These are phyloP conservation scores for Nephrotoma guestfalica DNA, from an alignment of 2,888 invertebrate species.

Conservation along the genomic window DNA sequence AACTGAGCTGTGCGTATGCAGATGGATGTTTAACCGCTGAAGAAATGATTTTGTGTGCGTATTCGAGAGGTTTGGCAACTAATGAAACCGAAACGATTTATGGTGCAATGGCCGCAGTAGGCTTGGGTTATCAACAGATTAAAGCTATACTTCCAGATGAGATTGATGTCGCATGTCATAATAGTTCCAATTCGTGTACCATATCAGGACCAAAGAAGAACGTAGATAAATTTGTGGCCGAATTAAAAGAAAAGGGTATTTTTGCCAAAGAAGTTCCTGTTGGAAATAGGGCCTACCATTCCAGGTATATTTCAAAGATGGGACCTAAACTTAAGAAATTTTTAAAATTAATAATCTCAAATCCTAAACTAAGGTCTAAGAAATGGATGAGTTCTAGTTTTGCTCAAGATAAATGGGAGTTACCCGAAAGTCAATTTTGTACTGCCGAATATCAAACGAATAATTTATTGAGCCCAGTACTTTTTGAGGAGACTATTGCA, in stretches of 20 bases:
- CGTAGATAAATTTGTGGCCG: constrained; percentile 48
- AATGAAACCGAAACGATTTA: constrained; percentile 50
- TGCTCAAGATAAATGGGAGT: constrained; percentile 54
- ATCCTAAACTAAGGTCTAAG: constrained; percentile 48
- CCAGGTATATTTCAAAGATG: constrained; percentile 58
- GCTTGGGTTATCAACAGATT: constrained; percentile 43
- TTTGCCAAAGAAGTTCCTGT: constrained; percentile 75
- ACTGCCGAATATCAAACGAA: constrained; percentile 84
- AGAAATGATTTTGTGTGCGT: constrained; percentile 72
- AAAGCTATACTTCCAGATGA: constrained; percentile 49
- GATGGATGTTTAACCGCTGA: constrained; percentile 82
- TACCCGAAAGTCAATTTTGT: constrained; percentile 40
- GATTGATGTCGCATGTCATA: constrained; percentile 78
- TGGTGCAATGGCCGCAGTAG: constrained; percentile 84
- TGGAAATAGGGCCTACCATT: constrained; percentile 82
- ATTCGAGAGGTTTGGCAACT: constrained; percentile 65
- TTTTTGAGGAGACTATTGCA: constrained; percentile 46
- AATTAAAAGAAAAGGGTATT: constrained; percentile 52
- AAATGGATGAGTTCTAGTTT: constrained; percentile 82
- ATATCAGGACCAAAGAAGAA: constrained; percentile 70
- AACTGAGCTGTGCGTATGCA: constrained; percentile 88
- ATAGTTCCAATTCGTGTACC: constrained; percentile 70
- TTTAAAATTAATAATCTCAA: constrained; percentile 45
- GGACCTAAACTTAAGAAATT: constrained; percentile 52
- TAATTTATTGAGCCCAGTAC: constrained; percentile 48